A percentile compares a stretch with the other conserved stretches of the same genome.
phyloP scores from a whole-genome alignment of 2,113 vertebrate species.

The Mellivora capensis region DNA sequence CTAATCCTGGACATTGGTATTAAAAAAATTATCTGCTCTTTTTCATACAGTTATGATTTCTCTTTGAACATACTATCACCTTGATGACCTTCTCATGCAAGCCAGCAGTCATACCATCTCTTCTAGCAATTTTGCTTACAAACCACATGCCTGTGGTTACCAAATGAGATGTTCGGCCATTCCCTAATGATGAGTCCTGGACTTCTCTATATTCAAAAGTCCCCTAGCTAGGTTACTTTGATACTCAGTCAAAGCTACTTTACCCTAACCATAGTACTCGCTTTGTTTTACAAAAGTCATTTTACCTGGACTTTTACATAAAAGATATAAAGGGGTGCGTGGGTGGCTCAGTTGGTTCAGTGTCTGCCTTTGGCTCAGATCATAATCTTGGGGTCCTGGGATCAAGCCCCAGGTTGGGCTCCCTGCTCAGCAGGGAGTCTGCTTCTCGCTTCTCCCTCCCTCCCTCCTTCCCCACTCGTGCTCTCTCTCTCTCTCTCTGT shows the following conservation, averaged over 20 bases:
- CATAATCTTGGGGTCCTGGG: background rate
- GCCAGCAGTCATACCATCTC: background rate
- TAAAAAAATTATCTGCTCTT: background rate
- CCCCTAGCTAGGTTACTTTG: background rate
- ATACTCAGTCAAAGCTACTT: background rate
- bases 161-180: background rate
- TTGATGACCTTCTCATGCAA: background rate
- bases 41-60: background rate
- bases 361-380: background rate
- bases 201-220: background rate
- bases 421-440: background rate
- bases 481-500: no score
- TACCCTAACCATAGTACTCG: background rate
- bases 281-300: conserved; percentile 28
- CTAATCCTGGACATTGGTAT: background rate
- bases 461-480: background rate
- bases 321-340: background rate
- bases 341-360: background rate
- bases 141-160: background rate
- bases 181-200: background rate
- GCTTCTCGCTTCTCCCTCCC: background rate
- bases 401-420: background rate
- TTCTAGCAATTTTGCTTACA: background rate
- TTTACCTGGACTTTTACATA: background rate
- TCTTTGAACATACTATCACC: background rate